These are phyloP conservation scores for Pteropus rufus DNA, from an alignment of 2,797 vertebrate genomes.

Conservation along the genomic window DNA sequence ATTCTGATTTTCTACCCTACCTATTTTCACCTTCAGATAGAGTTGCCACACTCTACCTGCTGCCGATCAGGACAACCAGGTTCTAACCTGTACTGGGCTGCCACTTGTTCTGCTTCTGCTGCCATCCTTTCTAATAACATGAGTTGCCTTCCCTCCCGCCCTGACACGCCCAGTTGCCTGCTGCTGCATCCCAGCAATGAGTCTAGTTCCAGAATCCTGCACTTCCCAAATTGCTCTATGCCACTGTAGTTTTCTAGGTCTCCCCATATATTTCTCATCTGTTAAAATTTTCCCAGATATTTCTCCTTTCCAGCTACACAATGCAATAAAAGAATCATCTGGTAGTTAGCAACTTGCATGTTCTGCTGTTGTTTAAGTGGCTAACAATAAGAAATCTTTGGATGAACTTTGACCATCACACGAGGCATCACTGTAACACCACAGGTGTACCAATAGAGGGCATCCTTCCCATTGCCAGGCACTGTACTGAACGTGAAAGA, in stretches of 20 bases:
- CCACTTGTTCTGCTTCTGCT: not conserved
- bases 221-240: not conserved
- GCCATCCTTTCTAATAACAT: not conserved
- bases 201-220: not conserved
- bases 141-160: not conserved
- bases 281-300: not conserved
- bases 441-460: not conserved
- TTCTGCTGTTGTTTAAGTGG: not conserved
- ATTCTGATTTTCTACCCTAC: not conserved
- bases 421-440: not conserved
- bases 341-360: not conserved
- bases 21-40: not conserved
- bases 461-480: not conserved
- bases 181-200: not conserved
- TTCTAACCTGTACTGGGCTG: not conserved
- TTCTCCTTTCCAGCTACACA: conserved; percentile 7
- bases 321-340: not conserved
- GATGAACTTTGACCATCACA: not conserved
- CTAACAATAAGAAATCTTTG: not conserved
- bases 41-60: not conserved
- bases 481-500: not conserved
- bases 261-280: not conserved
- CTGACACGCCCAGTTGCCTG: not conserved
- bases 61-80: not conserved
- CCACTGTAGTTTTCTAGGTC: not conserved